These are phyloP conservation scores for Myanophis thanlyinensis DNA, from an alignment of 2,113 vertebrate species.

Conservation along the genomic window DNA sequence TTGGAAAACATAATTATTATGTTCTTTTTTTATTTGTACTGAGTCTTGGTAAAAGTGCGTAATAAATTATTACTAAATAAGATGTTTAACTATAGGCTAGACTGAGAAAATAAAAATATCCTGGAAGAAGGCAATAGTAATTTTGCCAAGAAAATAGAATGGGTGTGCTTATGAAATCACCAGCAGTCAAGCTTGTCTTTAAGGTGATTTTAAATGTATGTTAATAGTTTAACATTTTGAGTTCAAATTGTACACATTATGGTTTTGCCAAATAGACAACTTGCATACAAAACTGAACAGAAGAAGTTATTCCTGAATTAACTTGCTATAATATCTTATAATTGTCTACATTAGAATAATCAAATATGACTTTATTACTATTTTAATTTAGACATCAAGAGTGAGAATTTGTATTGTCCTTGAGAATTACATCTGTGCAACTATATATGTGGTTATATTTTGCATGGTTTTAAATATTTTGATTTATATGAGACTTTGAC, in stretches of 20 bases:
- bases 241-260: background rate
- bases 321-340: background rate
- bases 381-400: background rate
- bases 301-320: background rate
- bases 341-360: background rate
- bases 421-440: background rate
- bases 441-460: background rate
- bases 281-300: background rate
- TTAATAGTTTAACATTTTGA: background rate
- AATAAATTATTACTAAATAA: background rate
- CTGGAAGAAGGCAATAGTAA: background rate
- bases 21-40: background rate
- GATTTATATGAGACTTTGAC: background rate
- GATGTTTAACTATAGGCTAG: background rate
- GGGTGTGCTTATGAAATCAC: background rate
- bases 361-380: background rate
- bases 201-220: background rate
- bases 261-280: background rate
- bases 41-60: background rate
- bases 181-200: background rate
- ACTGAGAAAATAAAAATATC: background rate
- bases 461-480: background rate
- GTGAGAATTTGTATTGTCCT: background rate
- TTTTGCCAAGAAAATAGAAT: background rate
- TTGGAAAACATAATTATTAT: background rate